These are phyloP conservation scores for Eucera pruinosa DNA, from an alignment of 2,888 invertebrate genomes.

Conservation along the genomic window DNA sequence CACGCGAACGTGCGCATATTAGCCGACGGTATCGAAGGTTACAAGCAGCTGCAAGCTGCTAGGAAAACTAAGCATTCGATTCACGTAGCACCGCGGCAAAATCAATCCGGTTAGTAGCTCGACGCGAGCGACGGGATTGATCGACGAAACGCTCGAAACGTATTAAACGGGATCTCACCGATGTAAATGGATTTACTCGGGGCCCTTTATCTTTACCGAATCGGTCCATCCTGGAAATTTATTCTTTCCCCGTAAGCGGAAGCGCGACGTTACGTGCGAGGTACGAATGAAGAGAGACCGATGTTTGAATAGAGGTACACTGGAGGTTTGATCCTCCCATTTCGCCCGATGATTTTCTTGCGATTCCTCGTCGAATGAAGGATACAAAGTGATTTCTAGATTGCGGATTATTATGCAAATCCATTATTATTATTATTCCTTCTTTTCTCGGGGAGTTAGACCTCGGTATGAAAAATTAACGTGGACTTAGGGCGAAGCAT, in stretches of 20 bases:
- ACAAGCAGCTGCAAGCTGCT: slow-evolving; percentile 33
- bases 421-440: no score
- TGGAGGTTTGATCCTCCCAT: not conserved
- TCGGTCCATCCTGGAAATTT: slow-evolving; percentile 5
- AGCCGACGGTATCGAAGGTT: slow-evolving; percentile 32
- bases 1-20: slow-evolving; percentile 42
- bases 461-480: no score
- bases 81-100: slow-evolving; percentile 68
- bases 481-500: no score
- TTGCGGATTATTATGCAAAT: no score
- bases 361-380: not conserved
- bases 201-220: slow-evolving; percentile 24
- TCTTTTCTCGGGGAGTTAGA: no score
- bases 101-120: slow-evolving; percentile 70
- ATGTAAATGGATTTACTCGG: slow-evolving; percentile 52
- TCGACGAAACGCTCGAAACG: slow-evolving; percentile 24
- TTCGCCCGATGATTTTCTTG: not conserved
- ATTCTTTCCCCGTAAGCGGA: not conserved
- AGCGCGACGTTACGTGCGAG: not conserved
- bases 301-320: not conserved
- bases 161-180: slow-evolving; percentile 46
- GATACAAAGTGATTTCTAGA: no score
- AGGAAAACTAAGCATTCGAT: slow-evolving; percentile 65
- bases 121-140: slow-evolving; percentile 44
- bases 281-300: not conserved